A percentile compares a stretch with the other conserved stretches of the same genome.
Evolutionary conservation across 2,888 invertebrate genomes (phyloP).

Genomic region (Hyles lineata): DNA sequence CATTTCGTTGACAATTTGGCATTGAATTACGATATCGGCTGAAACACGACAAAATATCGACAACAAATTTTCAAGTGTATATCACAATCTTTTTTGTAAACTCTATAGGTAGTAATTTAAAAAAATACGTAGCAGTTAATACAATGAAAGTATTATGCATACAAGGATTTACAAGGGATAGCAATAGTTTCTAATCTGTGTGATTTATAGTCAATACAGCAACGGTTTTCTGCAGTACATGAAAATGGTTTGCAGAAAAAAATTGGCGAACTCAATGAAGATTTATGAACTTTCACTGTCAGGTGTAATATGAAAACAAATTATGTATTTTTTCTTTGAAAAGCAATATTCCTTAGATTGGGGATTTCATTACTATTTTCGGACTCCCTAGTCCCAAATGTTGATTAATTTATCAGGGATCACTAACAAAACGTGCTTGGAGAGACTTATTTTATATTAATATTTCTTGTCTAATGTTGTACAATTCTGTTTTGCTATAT

Average conservation of each 20-base stretch:
- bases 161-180: neutral
- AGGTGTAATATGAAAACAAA: neutral
- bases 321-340: neutral
- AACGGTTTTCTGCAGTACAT: neutral
- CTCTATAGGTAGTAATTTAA: no score
- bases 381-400: no score
- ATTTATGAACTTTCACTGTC: neutral
- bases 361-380: no score
- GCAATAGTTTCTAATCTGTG: neutral
- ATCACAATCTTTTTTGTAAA: neutral
- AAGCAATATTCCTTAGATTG: no score
- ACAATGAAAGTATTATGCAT: neutral
- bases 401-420: no score
- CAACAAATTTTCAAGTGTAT: neutral
- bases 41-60: neutral
- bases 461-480: no score
- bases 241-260: constrained; percentile 14
- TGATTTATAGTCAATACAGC: constrained; percentile 1
- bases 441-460: no score
- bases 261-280: constrained; percentile 10
- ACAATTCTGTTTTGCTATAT: no score
- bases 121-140: neutral
- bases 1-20: constrained; percentile 9
- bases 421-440: no score
- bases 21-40: constrained; percentile 5